Conservation (phyloP, 2,797 vertebrate species). For the Sebastes paucispinis region DNA sequence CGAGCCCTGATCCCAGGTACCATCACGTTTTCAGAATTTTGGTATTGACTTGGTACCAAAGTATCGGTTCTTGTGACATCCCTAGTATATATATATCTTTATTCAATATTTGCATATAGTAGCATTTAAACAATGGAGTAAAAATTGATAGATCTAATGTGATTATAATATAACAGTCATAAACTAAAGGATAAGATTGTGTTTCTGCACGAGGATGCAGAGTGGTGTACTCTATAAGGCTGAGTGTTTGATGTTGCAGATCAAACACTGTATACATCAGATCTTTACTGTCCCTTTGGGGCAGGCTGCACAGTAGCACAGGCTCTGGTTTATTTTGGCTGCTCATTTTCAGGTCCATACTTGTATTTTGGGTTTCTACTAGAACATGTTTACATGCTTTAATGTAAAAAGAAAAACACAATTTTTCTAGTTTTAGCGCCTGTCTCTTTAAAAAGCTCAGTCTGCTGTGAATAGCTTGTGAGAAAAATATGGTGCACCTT, state of each 20-base stretch:
- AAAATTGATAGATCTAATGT: background rate
- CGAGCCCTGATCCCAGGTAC: too few species aligned
- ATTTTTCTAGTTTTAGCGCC: too few species aligned
- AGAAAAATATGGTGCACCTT: too few species aligned
- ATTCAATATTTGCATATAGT: background rate
- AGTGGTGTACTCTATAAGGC: background rate
- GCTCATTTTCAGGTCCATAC: background rate
- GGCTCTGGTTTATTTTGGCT: background rate
- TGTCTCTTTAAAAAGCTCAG: background rate
- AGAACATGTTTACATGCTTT: background rate
- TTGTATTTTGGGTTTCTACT: background rate
- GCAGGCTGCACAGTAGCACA: background rate
- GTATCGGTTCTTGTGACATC: too few species aligned
- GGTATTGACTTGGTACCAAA: too few species aligned
- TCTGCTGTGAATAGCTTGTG: background rate
- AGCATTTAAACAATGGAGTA: background rate
- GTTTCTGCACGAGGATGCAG: background rate
- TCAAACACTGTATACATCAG: constrained; percentile 2
- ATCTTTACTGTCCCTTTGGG: background rate
- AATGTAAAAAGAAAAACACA: background rate
- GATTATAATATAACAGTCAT: too few species aligned
- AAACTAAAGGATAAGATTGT: background rate
- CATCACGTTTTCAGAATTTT: too few species aligned
- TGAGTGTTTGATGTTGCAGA: background rate
- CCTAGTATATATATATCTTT: background rate